Evolutionary conservation across 1,140 invertebrate genomes (phyloP).

Genomic region (Panagrolaimus sp.): DNA sequence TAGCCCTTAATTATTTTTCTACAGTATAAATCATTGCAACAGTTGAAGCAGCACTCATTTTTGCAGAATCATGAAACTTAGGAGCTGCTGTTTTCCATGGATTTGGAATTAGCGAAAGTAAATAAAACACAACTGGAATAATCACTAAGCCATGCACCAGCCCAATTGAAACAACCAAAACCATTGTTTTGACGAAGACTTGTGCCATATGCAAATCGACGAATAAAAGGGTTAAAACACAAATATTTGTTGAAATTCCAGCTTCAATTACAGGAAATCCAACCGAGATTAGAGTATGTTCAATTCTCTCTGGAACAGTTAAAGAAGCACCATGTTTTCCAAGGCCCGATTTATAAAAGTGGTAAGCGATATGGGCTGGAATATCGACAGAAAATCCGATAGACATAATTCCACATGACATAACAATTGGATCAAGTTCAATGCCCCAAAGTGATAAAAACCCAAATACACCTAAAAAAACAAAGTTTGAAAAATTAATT

Average conservation of each 20-base stretch:
- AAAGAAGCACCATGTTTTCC: conserved; percentile 9
- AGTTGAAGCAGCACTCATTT: background rate
- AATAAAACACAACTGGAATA: conserved; percentile 40
- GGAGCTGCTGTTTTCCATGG: background rate
- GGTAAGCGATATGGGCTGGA: conserved; percentile 42
- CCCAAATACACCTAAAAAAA: conserved; percentile 44
- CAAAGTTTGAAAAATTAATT: conserved; percentile 13
- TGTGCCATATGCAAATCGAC: conserved; percentile 44
- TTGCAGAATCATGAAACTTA: background rate
- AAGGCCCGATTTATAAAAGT: conserved; percentile 38
- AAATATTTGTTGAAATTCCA: conserved; percentile 42
- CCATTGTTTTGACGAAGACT: conserved; percentile 44
- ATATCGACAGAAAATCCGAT: conserved; percentile 45
- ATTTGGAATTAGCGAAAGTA: conserved; percentile 29
- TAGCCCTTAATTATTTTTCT: background rate
- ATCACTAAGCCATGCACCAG: conserved; percentile 40
- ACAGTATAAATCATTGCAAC: background rate
- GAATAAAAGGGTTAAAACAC: conserved; percentile 36
- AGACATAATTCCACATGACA: conserved; percentile 37
- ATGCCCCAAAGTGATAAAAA: conserved; percentile 39
- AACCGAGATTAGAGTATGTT: conserved; percentile 37
- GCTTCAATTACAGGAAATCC: conserved; percentile 45
- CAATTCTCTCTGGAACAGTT: conserved; percentile 24
- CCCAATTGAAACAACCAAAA: conserved; percentile 39
- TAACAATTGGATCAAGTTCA: conserved; percentile 30